Evolutionary conservation across 2,888 invertebrate genomes (phyloP).

Genomic region (Xestoiulus laeticollis): DNA sequence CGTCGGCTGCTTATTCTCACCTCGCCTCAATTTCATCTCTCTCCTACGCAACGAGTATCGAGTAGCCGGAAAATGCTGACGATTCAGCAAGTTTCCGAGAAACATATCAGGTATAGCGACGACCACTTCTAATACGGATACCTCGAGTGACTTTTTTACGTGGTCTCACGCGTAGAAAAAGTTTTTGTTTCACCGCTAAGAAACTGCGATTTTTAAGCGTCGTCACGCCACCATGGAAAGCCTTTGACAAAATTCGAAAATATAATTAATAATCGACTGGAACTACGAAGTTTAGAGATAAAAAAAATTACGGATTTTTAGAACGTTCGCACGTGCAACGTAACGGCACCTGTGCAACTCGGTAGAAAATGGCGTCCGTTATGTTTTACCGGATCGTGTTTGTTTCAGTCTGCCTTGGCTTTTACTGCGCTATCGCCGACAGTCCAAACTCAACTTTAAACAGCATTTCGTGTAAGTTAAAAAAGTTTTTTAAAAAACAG

Average conservation of each 20-base stretch:
- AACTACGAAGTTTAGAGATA: not conserved
- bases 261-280: not conserved
- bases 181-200: not conserved
- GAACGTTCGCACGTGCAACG: not conserved
- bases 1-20: not conserved
- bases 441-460: not conserved
- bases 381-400: not conserved
- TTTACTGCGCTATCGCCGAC: not conserved
- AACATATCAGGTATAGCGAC: not conserved
- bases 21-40: not conserved
- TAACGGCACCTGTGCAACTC: not conserved
- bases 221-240: no score
- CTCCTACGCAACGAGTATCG: not conserved
- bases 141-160: no score
- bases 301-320: not conserved
- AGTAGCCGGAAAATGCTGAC: not conserved
- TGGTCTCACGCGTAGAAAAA: not conserved
- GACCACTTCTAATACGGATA: no score
- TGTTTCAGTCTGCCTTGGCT: not conserved
- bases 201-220: not conserved
- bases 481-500: not conserved
- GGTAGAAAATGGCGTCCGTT: not conserved
- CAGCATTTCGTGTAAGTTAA: not conserved
- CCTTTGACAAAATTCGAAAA: not conserved
- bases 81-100: not conserved